Evolutionary conservation across 2,888 invertebrate genomes (phyloP), one percentile per base, ranked within the genome.

Genomic region (Yponomeuta sedellus): DNA sequence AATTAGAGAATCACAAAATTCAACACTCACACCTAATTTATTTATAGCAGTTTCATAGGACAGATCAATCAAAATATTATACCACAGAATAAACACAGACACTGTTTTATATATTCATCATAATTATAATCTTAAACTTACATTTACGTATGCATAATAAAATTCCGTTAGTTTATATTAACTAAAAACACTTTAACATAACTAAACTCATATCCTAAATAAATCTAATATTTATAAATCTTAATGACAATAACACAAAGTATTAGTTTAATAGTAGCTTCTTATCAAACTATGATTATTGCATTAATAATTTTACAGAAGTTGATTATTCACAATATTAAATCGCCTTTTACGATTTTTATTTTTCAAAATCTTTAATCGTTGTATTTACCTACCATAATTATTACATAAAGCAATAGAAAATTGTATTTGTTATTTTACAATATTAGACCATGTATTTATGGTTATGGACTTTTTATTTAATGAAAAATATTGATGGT

Each of bases 1-100:
- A 88, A 71, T 80, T 78, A 81, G 78, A 81, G 76, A 81, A 86
- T 89, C 86, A 89, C 86, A 88, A 86, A n/a, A 86, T 80, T 82
- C 72, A 82, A 88, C 82, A 83, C 78, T 79, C 84, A 85, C 80
- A 77, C 72, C 71, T 73, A 74, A 70, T 71, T 72, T 69, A 52
- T 71, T 72, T 69, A 52, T 64, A 28, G 66, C 67, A 40, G 28
- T 34, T 52, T 70, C 59, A 64, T 69, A 73, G 71, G 70, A 73
- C 71, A 73, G 70, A 71, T 65, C 69, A 69, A 63, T 70, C 57
- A 52, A 66, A 61, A 61, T 66, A 64, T 61, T 67, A 64, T 68
- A 70, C 69, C 70, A 71, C 68, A 70, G 67, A 68, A 69, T 68
- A 67, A 64, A 66, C 65, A 67, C 57, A 67, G 66, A 62, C 63